Conservation (phyloP, 2,888 invertebrate species). For the Lasioglossum calceatum region DNA sequence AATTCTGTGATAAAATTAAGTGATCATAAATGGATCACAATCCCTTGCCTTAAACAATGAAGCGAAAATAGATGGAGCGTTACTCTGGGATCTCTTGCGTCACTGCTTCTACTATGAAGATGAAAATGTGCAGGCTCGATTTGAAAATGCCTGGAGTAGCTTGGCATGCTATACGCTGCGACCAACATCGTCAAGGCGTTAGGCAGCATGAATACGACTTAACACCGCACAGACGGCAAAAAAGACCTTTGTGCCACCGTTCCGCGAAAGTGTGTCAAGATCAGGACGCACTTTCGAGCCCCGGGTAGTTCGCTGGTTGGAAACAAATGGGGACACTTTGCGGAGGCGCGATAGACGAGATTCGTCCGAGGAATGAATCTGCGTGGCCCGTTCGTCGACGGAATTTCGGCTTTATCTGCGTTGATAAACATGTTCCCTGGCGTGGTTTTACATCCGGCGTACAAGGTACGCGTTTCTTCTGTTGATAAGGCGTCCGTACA, state of each 20-base stretch:
- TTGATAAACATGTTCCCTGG: conserved; percentile 35
- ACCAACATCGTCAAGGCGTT: not conserved
- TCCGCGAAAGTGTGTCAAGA: conserved; percentile 9
- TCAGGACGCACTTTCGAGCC: not conserved
- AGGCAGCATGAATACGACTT: not conserved
- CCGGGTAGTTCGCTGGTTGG: not conserved
- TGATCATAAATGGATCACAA: too few relatives aligned
- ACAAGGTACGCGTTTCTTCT: conserved; percentile 47
- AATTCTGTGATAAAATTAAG: too few relatives aligned
- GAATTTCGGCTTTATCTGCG: conserved; percentile 42
- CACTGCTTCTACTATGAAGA: not conserved
- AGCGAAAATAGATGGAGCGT: not conserved
- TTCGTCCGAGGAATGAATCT: conserved; percentile 30
- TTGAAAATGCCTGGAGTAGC: not conserved
- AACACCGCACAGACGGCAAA: not conserved
- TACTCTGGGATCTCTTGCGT: not conserved
- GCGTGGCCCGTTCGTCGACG: not conserved
- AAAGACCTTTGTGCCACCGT: not conserved
- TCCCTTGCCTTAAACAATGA: too few relatives aligned
- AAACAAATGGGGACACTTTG: conserved; percentile 6
- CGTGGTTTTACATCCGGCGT: conserved; percentile 46
- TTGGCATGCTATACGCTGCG: not conserved
- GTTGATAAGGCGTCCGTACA: conserved; percentile 48
- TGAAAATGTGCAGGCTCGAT: not conserved
- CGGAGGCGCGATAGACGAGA: not conserved